phyloP scores from a whole-genome alignment of 1,140 invertebrate genomes.

The Acromyrmex heyeri region DNA sequence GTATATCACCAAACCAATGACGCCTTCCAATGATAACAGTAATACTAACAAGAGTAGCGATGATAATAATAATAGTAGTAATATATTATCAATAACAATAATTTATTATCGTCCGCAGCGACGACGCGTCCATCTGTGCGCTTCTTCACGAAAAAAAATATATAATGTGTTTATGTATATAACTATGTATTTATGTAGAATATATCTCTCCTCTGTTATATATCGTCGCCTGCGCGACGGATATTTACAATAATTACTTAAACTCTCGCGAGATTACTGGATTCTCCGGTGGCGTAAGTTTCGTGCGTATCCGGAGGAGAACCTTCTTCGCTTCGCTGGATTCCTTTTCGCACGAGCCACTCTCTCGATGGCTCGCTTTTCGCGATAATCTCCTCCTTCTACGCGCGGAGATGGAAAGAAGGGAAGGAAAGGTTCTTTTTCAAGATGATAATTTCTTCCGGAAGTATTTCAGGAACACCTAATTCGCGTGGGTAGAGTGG shows the following conservation, averaged over 20 bases:
- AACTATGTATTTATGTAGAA: constrained; percentile 60
- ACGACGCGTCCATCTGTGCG: constrained; percentile 54
- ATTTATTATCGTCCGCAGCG: constrained; percentile 61
- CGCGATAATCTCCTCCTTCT: neutral
- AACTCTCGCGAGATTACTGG: constrained; percentile 65
- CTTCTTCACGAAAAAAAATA: constrained; percentile 60
- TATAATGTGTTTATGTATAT: constrained; percentile 69
- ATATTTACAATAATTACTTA: constrained; percentile 71
- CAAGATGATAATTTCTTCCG: neutral
- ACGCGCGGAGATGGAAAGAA: neutral
- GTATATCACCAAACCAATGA: constrained; percentile 4
- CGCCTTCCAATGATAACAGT: constrained; percentile 37
- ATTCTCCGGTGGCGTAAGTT: constrained; percentile 65
- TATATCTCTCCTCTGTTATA: constrained; percentile 64
- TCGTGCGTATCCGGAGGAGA: constrained; percentile 50
- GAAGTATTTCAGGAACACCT: neutral
- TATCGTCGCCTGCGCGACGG: constrained; percentile 62
- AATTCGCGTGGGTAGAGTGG: neutral
- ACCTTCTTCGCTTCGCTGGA: constrained; percentile 1
- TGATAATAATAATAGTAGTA: constrained; percentile 51
- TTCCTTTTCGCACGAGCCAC: constrained; percentile 34
- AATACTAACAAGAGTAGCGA: constrained; percentile 42
- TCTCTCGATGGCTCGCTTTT: neutral
- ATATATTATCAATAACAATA: constrained; percentile 60
- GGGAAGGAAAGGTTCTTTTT: neutral